Percentiles rank a stretch among this genome's conserved stretches.
Evolutionary conservation across 2,797 vertebrate genomes (phyloP).

Genomic region (Malacoctenus gilli): DNA sequence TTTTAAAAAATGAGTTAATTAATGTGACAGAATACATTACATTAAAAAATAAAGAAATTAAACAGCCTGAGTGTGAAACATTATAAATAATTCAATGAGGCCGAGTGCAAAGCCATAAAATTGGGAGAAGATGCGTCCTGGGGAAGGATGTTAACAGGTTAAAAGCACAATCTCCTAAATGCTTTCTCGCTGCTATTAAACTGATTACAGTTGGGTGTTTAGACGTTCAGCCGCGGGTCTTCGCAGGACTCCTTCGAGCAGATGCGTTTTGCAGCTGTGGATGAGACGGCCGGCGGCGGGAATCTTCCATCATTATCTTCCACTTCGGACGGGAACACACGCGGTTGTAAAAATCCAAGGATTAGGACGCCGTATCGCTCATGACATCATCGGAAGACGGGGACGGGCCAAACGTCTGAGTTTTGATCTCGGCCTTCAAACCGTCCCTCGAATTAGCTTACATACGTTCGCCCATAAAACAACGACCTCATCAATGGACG

Average conservation of each 20-base stretch:
- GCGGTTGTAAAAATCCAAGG: constrained; percentile 48
- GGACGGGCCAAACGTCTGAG: constrained; percentile 17
- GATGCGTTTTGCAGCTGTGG: too few species aligned
- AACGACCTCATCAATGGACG: constrained; percentile 13
- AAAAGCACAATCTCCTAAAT: too few species aligned
- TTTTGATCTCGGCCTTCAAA: constrained; percentile 26
- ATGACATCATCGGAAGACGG: constrained; percentile 28
- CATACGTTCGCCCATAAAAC: constrained; percentile 6
- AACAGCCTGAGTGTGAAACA: too few species aligned
- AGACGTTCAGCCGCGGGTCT: too few species aligned
- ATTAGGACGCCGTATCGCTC: constrained; percentile 31
- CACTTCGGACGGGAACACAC: constrained; percentile 15
- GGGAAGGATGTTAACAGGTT: too few species aligned
- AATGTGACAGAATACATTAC: too few species aligned
- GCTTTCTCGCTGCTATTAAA: constrained; percentile 17
- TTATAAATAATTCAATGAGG: too few species aligned
- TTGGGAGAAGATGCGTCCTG: too few species aligned
- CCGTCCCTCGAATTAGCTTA: constrained; percentile 12
- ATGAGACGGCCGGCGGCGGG: too few species aligned
- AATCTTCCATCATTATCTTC: constrained; percentile 7
- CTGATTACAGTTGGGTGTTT: constrained; percentile 6
- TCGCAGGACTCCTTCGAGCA: constrained; percentile 5
- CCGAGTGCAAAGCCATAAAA: too few species aligned
- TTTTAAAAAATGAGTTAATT: too few species aligned
- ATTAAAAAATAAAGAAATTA: too few species aligned